Evolutionary conservation across 2,888 invertebrate species (phyloP), one percentile per base, ranked within the genome.

Genomic region (Colletes collaris): DNA sequence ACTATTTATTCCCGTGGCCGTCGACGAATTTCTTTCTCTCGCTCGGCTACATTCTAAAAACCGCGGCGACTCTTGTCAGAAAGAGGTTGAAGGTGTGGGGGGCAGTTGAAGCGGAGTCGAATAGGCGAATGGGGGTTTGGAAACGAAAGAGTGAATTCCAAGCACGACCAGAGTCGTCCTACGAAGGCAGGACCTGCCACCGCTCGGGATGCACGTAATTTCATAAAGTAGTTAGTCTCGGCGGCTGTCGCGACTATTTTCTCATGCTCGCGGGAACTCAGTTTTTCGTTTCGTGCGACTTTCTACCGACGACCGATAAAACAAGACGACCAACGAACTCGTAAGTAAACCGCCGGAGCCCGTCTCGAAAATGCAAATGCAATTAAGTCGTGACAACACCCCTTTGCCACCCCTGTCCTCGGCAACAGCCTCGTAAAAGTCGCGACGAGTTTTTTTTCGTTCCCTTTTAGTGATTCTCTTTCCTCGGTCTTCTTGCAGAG

Each of bases 331-430:
- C 58, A 62, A 63, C 50, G 64, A 78, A 67, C 64, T 75, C 62
- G 55, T 62, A 70, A 81, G 81, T 81, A 75, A 78, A 55, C 64
- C 55, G 19, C 3, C 19, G 40, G 50, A 63, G 62, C 40, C 16
- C 16, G 53, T 53, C 67, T 72, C 60, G 72, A 76, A 86, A 88
- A 89, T 89, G 87, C 84, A 89, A 86, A 89, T 88, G 85, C 86
- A 88, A 89, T 85, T 82, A 82, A 78, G 63, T 49, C 64, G 46
- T 40, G 73, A 68, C 68, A 73, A 67, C 53, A 56, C 46, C 66
- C 40, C 40, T 35, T 50, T 49, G 62, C 44, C 11, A 44, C 44
- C 4, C 59, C 35, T n/a, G 3, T 0, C 19, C 44, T 46, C 35
- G 6, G 35, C 70, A 19, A 66, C 66, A n/a, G 40, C 44, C 16